Evolutionary conservation across 1,140 invertebrate species (phyloP), one percentile per base, ranked within the genome.

Genomic region (Sarcophaga bullata): DNA sequence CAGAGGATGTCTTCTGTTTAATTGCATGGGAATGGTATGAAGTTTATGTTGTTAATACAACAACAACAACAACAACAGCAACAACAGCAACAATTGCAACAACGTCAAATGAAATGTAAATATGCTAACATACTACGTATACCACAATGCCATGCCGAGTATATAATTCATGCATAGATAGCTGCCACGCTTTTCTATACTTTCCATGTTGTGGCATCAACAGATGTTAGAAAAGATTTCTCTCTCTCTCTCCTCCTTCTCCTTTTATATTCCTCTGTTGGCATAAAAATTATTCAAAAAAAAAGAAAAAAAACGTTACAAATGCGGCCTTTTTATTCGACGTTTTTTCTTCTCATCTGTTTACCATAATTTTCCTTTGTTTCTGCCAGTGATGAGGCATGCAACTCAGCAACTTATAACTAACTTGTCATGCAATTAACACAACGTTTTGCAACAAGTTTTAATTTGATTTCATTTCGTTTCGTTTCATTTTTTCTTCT

Each of bases 381-480:
- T 68, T n/a, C 54, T n/a, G 15, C 62, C 17, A 68, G 62, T 68
- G 62, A 49, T 78, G 75, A 78, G 50, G 75, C 75, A 78, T 78
- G 75, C 75, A 78, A 78, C 75, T 78, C 75, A 50, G 49, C 75
- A 78, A 78, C 48, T 78, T 78, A 78, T 78, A 78, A 78, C 75
- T 78, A 78, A 78, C 75, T 78, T 78, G 75, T 78, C 75, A 78
- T 78, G 75, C 75, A 78, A 78, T 78, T 78, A 78, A 78, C 75
- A 50, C 48, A 50, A 78, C 25, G 48, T 50, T 50, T 52, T 78
- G 75, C 75, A 78, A 78, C 75, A 78, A 78, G 75, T 78, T 78
- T 78, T 78, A 78, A 78, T 78, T 78, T 76, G 48, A 78, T 78
- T 52, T 50, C 25, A 37, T 37, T 37, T 37, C 25, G 25, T 37